phyloP scores from a whole-genome alignment of 2,797 vertebrate genomes.

The Notolabrus celidotus region DNA sequence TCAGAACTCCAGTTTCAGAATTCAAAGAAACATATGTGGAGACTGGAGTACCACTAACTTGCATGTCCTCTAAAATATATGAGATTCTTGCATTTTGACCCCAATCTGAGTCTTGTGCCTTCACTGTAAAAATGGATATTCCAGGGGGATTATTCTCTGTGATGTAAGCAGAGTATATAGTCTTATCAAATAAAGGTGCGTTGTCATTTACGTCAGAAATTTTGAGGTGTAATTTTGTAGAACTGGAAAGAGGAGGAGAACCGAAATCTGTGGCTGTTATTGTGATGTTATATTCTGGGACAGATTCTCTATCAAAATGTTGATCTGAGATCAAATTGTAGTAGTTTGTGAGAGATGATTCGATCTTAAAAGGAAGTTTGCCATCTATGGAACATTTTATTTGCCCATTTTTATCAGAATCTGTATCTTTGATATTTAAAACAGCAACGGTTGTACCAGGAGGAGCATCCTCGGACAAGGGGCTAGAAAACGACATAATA shows the following conservation, averaged over 20 bases:
- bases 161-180: conserved; percentile 67
- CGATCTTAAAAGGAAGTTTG: conserved; percentile 71
- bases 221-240: conserved; percentile 67
- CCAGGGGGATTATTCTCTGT: conserved; percentile 82
- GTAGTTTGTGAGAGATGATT: conserved; percentile 76
- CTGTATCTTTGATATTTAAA: conserved; percentile 82
- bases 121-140: conserved; percentile 69
- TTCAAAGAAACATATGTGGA: conserved; percentile 78
- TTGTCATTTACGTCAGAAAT: conserved; percentile 84
- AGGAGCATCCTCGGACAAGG: conserved; percentile 71
- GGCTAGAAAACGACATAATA: conserved; percentile 74
- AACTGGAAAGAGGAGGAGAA: conserved; percentile 70
- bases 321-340: conserved; percentile 73
- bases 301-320: conserved; percentile 57
- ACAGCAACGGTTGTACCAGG: conserved; percentile 80
- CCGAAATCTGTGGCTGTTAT: conserved; percentile 79
- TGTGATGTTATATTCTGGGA: conserved; percentile 81
- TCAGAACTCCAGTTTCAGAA: conserved; percentile 74
- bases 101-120: conserved; percentile 76
- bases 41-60: conserved; percentile 66
- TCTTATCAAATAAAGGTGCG: conserved; percentile 72
- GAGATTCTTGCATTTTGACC: conserved; percentile 79
- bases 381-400: conserved; percentile 73
- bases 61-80: conserved; percentile 69
- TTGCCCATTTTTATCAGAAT: conserved; percentile 81